Evolutionary conservation across 1,140 invertebrate species (phyloP).

Genomic region (Pachyrhynchus sulphureomaculatus): DNA sequence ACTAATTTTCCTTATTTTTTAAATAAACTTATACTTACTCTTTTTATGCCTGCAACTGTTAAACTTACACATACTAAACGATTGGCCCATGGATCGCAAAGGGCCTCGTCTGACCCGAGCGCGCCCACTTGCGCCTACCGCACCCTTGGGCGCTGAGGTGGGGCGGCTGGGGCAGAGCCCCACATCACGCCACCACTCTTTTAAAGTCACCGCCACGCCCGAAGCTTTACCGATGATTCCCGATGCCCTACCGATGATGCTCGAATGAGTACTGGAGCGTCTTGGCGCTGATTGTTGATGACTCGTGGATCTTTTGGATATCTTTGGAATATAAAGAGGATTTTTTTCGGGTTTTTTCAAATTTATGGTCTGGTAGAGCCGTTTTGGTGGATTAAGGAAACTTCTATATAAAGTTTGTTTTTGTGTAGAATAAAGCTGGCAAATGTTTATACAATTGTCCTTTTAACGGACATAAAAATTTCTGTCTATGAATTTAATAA

Average conservation of each 20-base stretch:
- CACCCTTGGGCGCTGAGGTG: slow-evolving; percentile 28
- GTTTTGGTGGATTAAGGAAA: slow-evolving; percentile 24
- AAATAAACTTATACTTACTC: slow-evolving; percentile 51
- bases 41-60: slow-evolving; percentile 51
- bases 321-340: slow-evolving; percentile 31
- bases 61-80: slow-evolving; percentile 52
- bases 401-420: background rate
- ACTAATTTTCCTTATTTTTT: no score
- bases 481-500: no score
- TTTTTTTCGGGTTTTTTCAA: slow-evolving; percentile 17
- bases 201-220: slow-evolving; percentile 50
- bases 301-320: slow-evolving; percentile 7
- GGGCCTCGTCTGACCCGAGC: slow-evolving; percentile 34
- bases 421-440: background rate
- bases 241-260: no score
- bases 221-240: slow-evolving; percentile 45
- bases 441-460: no score
- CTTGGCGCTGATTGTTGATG: background rate
- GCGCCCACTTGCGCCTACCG: slow-evolving; percentile 29
- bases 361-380: slow-evolving; percentile 28
- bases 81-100: slow-evolving; percentile 50
- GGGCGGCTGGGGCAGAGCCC: slow-evolving; percentile 49
- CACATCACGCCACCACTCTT: slow-evolving; percentile 53
- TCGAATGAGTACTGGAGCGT: slow-evolving; percentile 10
- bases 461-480: no score